Base-by-base conservation (phyloP, 2,888 invertebrate genomes). In the Diaprepes abbreviatus region DNA sequence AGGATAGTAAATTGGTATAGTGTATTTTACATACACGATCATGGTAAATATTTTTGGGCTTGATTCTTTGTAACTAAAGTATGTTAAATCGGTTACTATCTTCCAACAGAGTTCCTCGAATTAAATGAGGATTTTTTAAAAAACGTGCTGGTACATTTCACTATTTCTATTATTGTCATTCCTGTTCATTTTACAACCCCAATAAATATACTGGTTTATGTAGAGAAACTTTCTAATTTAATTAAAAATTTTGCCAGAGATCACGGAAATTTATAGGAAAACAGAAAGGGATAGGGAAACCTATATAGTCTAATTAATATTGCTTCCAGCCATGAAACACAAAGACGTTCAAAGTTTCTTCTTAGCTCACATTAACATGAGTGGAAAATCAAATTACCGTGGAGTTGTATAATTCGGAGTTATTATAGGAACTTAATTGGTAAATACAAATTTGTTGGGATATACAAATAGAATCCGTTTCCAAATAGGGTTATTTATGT, bases 331-430 rank as follows among this genome's bases (percentile, higher is more conserved):
- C 43, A 43, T 21, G n/a, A 19, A 43, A 43, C 43, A 43, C 43
- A 43, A 43, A 43, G 43, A 43, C 36, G 14, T 14, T 12, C 36
- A n/a, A 38, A 38, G 19, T 3, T 43, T 3, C 43, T 21, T 9
- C 43, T 21, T 43, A n/a, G 21, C 21, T 43, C 9, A 21, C 19
- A n/a, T 43, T 17, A 43, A 43, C 43, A 43, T 21, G 21, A 43
- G 43, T 43, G 19, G 19, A 43, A 43, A 43, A 43, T 43, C 43
- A 43, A 43, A 43, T 43, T 43, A 43, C 43, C 43, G 17, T n/a
- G 6, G n/a, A 43, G 17, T 21, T 17, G 21, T 9, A 9, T n/a
- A 3, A 14, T 21, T 10, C n/a, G 7, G 4, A 10, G 12, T 43
- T 38, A 19, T 43, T 19, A 17, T 19, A 19, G 43, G 12, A 36